Conservation (phyloP, 2,113 vertebrate genomes). For the Holacanthus passer region DNA sequence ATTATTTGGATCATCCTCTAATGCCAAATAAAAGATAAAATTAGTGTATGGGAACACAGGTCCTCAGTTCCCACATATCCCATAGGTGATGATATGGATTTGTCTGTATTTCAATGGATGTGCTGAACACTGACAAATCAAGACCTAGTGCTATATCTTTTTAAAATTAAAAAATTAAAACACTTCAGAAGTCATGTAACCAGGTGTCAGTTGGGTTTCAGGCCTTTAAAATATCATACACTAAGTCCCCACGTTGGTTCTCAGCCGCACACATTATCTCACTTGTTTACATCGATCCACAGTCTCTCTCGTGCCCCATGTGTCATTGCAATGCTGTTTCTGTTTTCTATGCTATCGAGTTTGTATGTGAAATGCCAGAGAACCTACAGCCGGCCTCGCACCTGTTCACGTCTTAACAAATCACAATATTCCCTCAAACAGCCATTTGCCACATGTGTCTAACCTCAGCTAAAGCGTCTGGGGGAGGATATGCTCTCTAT, state of each 20-base stretch:
- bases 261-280: neutral
- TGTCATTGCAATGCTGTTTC: neutral
- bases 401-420: neutral
- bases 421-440: neutral
- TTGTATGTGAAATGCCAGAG: neutral
- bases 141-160: neutral
- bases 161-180: neutral
- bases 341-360: neutral
- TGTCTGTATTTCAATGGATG: neutral
- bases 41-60: neutral
- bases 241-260: neutral
- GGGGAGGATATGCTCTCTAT: neutral
- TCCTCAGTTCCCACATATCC: neutral
- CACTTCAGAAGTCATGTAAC: neutral
- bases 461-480: neutral
- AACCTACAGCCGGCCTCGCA: neutral
- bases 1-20: neutral
- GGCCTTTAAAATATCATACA: neutral
- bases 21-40: neutral
- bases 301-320: neutral
- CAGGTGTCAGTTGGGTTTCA: neutral
- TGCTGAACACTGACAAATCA: neutral
- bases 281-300: neutral
- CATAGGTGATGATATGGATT: neutral
- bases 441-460: neutral